Evolutionary conservation across 2,888 invertebrate species (phyloP), one percentile per base, ranked within the genome.

Genomic region (Lasioglossum villosulum): DNA sequence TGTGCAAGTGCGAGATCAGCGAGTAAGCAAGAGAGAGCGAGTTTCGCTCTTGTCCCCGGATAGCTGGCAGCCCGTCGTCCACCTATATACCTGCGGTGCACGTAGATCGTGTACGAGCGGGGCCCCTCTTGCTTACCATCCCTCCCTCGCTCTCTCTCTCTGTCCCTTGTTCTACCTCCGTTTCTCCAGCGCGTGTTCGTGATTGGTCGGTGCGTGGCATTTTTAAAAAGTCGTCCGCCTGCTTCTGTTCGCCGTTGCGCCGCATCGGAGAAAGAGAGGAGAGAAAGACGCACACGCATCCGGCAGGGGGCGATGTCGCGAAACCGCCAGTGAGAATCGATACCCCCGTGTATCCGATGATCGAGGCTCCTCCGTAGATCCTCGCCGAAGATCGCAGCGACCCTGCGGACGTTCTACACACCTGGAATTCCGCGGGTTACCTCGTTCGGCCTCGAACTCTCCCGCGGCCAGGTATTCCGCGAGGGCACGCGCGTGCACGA

Each of bases 131-230:
- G 37, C 23, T 66, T 81, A 82, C 73, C 83, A 73, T 83, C 78
- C 78, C 86, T 66, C 56, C 78, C 66, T 80, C 82, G 16, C 75
- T 78, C 81, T 71, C n/a, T 42, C 74, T 30, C 70, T 77, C 75
- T n/a, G 27, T 76, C 23, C 70, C 59, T 27, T 2, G 59, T 66
- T 56, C 70, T 48, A 70, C 23, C 68, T 3, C 72, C 66, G 68
- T 75, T 70, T 63, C 27, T 30, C 16, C 27, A 14, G 30, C 82
- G 79, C 84, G 83, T 84, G 83, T 83, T 48, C 88, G 85, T 86
- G 90, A 90, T 90, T 90, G 90, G 90, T 86, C 86, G 90, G 81
- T 86, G 90, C 90, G 90, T 90, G 89, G 89, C 89, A 90, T 90
- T 90, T 90, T 90, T 90, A 84, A 90, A 90, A 90, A 90, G 86